Base-by-base conservation (phyloP, 2,888 invertebrate species). In the Kuschelorhynchus macadamiae region DNA sequence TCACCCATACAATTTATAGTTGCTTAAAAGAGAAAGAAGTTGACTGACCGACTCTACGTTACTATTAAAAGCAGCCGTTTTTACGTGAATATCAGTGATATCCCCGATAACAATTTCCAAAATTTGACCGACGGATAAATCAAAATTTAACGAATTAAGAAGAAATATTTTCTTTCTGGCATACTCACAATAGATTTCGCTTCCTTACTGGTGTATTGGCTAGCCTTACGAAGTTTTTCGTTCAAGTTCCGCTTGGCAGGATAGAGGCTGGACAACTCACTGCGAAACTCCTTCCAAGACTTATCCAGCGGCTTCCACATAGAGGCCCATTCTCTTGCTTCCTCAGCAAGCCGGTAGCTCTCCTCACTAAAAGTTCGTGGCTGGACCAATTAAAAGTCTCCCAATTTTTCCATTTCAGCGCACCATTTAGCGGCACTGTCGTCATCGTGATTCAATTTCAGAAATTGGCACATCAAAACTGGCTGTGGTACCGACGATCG, bases 161-260 rank as follows among this genome's bases (percentile, higher is more conserved):
- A 25, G 25, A 25, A 25, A 7, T 5, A 5, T 25, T 25, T 25
- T 25, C 7, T 25, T 25, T 25, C 25, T 25, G 25, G 25, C 25
- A 25, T 25, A 25, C 25, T 25, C 25, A 25, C 25, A 12, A 41
- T 21, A 42, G 41, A 62, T 25, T 44, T 50, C 36, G 44, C 52
- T 11, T 61, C 46, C 16, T 60, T 33, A 33, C 66, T 66, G n/a
- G 52, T 60, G 21, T 62, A 61, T 36, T 33, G 61, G 41, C 52
- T 50, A 17, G 52, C 60, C 21, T 50, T 60, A 14, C 67, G 61
- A 16, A 67, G 52, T 12, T 52, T 60, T 52, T 67, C 52, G 25
- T 50, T 46, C 11, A 61, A 33, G 20, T 61, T 62, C 25, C 42
- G 32, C 36, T 55, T 67, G 1, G 55, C 44, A 12, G 62, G 60